Conservation (phyloP, 2,113 vertebrate species). For the Thymallus thymallus region DNA sequence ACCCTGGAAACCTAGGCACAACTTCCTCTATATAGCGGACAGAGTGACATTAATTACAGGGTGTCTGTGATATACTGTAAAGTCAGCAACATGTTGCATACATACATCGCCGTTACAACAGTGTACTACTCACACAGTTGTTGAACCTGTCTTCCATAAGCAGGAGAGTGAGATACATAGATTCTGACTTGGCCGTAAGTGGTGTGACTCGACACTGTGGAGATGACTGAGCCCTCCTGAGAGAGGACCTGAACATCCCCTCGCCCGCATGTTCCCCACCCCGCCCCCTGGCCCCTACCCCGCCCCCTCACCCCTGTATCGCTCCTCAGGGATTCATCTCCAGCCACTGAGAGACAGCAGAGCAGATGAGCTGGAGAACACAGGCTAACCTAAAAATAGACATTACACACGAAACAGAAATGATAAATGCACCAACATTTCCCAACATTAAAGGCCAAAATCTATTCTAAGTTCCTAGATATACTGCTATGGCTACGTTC, state of each 20-base stretch:
- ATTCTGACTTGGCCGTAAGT: conserved; percentile 21
- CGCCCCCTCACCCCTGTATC: conserved; percentile 21
- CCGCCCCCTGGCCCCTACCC: conserved; percentile 17
- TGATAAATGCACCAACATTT: no score
- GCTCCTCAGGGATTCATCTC: conserved; percentile 52
- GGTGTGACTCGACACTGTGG: conserved; percentile 30
- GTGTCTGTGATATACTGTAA: conserved; percentile 1
- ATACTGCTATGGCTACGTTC: no score
- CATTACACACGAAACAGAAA: conserved; percentile 25
- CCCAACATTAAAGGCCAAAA: no score
- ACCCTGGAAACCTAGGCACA: neutral
- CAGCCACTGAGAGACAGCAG: conserved; percentile 8
- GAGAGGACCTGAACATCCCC: conserved; percentile 6
- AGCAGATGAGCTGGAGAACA: conserved; percentile 10
- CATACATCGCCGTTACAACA: conserved; percentile 24
- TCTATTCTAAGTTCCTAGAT: no score
- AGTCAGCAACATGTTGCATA: conserved; percentile 10
- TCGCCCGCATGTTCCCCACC: conserved; percentile 10
- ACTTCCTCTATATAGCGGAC: neutral
- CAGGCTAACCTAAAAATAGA: conserved; percentile 48
- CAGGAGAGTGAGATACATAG: conserved; percentile 1
- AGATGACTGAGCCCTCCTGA: conserved; percentile 6
- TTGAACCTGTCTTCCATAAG: conserved; percentile 4
- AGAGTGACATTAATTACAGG: conserved; percentile 38
- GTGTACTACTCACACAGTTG: conserved; percentile 12